These are phyloP conservation scores for Pterocles burchelli DNA, from an alignment of 2,113 vertebrate species.

Conservation along the genomic window DNA sequence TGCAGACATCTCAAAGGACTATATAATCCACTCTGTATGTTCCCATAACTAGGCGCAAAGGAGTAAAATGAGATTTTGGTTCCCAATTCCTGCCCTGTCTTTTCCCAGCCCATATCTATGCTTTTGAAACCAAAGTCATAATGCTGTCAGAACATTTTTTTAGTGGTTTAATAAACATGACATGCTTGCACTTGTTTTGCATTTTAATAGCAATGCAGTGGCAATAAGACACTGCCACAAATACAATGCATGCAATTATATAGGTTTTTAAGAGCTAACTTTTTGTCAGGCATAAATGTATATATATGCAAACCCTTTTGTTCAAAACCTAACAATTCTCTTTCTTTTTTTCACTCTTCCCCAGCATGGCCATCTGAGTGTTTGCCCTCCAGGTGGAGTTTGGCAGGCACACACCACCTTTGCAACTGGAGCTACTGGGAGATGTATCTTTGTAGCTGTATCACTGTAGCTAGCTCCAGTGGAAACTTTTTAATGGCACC, in stretches of 20 bases:
- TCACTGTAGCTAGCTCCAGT: not conserved
- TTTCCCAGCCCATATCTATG: not conserved
- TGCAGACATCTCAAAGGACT: constrained; percentile 8
- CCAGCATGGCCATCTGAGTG: not conserved
- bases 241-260: constrained; percentile 4
- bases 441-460: not conserved
- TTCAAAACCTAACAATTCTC: not conserved
- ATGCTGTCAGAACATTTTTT: constrained; percentile 11
- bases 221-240: constrained; percentile 48
- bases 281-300: not conserved
- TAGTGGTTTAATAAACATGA: constrained; percentile 58
- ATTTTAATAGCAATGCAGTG: constrained; percentile 57
- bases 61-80: not conserved
- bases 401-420: not conserved
- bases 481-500: not conserved
- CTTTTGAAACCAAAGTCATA: constrained; percentile 30
- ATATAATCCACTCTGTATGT: not conserved
- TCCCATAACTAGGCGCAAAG: constrained; percentile 4
- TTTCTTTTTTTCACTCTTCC: not conserved
- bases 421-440: not conserved
- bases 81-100: not conserved
- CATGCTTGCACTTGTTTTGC: constrained; percentile 56
- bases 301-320: not conserved
- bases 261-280: not conserved
- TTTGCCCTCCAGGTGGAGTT: not conserved